phyloP scores from a whole-genome alignment of 1,140 invertebrate genomes.

The Lepidurus couesii region DNA sequence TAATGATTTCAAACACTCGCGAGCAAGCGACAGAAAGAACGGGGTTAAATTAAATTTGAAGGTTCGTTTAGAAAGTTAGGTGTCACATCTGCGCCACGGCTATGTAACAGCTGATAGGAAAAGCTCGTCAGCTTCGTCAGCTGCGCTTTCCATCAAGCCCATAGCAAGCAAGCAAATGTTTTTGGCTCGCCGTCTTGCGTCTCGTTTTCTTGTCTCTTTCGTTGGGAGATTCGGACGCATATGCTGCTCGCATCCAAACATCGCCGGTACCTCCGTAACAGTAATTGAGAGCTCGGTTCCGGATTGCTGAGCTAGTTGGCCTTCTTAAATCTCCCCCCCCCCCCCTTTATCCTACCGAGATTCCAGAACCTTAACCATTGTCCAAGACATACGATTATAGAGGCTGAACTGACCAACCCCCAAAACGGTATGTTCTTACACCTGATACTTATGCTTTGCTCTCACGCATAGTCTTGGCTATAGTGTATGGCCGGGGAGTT shows the following conservation, averaged over 20 bases:
- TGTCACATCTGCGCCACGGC: constrained; percentile 12
- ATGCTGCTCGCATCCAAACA: constrained; percentile 14
- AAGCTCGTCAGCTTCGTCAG: constrained; percentile 20
- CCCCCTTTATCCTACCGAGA: not conserved
- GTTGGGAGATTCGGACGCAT: not conserved
- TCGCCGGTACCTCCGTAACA: not conserved
- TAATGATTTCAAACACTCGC: not conserved
- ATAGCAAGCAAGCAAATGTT: not conserved
- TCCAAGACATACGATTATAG: not conserved
- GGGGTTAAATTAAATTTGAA: constrained; percentile 6
- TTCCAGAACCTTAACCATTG: not conserved
- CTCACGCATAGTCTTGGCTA: not conserved
- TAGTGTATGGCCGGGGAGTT: not conserved
- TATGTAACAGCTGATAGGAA: constrained; percentile 19
- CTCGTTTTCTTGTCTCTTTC: constrained; percentile 10
- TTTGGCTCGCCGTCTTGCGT: not conserved
- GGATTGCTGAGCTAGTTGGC: not conserved
- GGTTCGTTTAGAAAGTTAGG: constrained; percentile 22
- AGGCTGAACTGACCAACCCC: constrained; percentile 11
- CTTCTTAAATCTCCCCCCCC: not conserved
- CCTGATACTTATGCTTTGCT: not conserved
- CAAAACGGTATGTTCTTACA: not conserved
- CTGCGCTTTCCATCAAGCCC: constrained; percentile 17
- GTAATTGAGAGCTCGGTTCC: constrained; percentile 18
- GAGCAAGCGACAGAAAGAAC: not conserved